These are phyloP conservation scores for Watsonalla cultraria DNA, from an alignment of 2,888 invertebrate species.

Conservation along the genomic window DNA sequence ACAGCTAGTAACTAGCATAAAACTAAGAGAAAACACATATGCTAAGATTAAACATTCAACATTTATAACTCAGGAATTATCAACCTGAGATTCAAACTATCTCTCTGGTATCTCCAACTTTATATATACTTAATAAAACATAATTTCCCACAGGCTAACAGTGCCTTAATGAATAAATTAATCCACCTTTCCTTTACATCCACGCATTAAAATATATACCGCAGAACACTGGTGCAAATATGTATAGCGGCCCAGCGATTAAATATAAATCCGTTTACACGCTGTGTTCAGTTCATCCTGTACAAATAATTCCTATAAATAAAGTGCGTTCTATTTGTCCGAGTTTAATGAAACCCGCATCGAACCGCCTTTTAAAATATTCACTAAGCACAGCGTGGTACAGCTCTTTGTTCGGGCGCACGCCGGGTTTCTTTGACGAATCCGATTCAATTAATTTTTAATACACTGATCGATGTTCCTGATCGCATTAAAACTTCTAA, in stretches of 20 bases:
- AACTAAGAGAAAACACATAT: too few species aligned
- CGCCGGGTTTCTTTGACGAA: not conserved
- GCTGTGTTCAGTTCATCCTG: not conserved
- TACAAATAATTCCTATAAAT: conserved; percentile 3
- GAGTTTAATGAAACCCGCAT: conserved; percentile 1
- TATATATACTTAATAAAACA: too few species aligned
- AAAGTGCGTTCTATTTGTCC: not conserved
- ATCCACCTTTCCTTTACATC: too few species aligned
- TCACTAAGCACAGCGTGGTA: conserved; percentile 2
- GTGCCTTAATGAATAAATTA: too few species aligned
- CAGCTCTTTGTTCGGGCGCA: conserved; percentile 4
- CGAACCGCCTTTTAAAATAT: conserved; percentile 9
- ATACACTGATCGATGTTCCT: not conserved
- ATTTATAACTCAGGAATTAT: too few species aligned
- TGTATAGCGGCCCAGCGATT: not conserved
- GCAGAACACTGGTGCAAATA: not conserved
- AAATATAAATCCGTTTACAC: not conserved
- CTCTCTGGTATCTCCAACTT: too few species aligned
- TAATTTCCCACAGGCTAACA: too few species aligned
- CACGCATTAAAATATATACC: too few species aligned
- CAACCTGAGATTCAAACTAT: too few species aligned
- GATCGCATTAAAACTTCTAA: not conserved
- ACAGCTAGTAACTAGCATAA: too few species aligned
- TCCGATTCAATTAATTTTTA: not conserved
- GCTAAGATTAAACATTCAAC: too few species aligned